These are phyloP conservation scores for Scatophagus argus DNA, from an alignment of 2,113 vertebrate genomes.

Conservation along the genomic window DNA sequence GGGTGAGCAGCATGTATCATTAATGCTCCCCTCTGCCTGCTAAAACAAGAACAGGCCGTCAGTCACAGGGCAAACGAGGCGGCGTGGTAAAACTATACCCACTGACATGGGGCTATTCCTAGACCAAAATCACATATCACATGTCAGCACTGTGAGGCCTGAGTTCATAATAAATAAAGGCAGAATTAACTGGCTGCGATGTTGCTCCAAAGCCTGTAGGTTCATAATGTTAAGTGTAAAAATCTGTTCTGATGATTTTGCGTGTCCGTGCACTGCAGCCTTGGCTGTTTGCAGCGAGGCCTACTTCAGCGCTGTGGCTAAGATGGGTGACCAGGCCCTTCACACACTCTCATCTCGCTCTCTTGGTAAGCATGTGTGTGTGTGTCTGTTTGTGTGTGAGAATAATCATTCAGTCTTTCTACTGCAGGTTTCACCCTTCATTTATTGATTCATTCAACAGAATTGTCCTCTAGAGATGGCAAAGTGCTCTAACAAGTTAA, in stretches of 20 bases:
- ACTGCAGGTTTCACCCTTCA: constrained; percentile 6
- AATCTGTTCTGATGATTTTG: too few relatives aligned
- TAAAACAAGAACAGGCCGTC: constrained; percentile 42
- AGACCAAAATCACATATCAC: constrained; percentile 57
- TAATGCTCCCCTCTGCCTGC: constrained; percentile 43
- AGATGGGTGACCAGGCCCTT: constrained; percentile 93
- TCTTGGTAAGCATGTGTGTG: constrained; percentile 88
- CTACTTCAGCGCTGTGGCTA: constrained; percentile 92
- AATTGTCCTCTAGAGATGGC: neutral
- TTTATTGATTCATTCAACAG: constrained; percentile 19
- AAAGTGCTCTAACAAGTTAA: constrained; percentile 14
- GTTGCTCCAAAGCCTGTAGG: neutral
- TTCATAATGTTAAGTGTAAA: neutral
- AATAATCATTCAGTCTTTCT: constrained; percentile 8
- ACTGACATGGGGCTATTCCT: constrained; percentile 47
- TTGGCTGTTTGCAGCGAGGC: constrained; percentile 90
- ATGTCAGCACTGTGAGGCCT: constrained; percentile 26
- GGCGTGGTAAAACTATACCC: constrained; percentile 53
- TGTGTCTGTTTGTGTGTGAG: constrained; percentile 24
- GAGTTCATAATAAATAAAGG: constrained; percentile 29
- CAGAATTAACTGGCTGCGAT: neutral
- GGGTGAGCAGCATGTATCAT: constrained; percentile 49
- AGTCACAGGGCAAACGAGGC: constrained; percentile 35
- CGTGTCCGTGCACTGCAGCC: constrained; percentile 73
- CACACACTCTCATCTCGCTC: constrained; percentile 90